Percentiles rank a stretch among this genome's conserved stretches.
phyloP scores from a whole-genome alignment of 1,140 invertebrate species.

The Aricia agestis region DNA sequence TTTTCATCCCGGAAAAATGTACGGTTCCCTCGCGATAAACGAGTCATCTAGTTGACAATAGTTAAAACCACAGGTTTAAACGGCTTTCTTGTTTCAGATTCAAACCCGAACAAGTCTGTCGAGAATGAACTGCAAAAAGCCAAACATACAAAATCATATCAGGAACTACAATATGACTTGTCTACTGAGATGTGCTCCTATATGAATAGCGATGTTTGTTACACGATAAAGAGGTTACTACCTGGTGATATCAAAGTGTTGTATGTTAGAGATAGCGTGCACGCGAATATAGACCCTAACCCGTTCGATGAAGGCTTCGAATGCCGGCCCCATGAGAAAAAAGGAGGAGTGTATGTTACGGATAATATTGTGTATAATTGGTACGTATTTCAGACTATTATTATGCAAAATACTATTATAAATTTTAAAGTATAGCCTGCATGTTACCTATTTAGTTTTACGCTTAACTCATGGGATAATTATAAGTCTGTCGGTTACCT shows the following conservation, averaged over 20 bases:
- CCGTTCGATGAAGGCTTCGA: slow-evolving; percentile 82
- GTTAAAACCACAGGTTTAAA: no score
- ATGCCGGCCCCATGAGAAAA: slow-evolving; percentile 79
- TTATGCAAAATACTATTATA: not conserved
- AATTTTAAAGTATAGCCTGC: no score
- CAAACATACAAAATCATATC: slow-evolving; percentile 45
- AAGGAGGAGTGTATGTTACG: slow-evolving; percentile 90
- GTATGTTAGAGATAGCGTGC: slow-evolving; percentile 76
- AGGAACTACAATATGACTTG: slow-evolving; percentile 77
- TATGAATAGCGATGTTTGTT: slow-evolving; percentile 86
- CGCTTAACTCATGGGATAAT: no score
- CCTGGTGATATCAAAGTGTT: slow-evolving; percentile 90
- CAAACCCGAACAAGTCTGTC: slow-evolving; percentile 60
- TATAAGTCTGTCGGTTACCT: no score
- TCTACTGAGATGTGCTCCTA: slow-evolving; percentile 85
- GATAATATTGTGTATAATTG: slow-evolving; percentile 92
- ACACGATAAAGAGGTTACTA: slow-evolving; percentile 88
- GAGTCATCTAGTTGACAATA: no score
- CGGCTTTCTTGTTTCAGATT: slow-evolving; percentile 43
- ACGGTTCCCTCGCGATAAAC: no score
- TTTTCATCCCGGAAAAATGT: no score
- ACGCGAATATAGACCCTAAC: slow-evolving; percentile 77
- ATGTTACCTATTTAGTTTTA: no score
- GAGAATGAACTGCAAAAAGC: slow-evolving; percentile 55
- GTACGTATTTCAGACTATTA: slow-evolving; percentile 70